Conservation (phyloP, 2,113 vertebrate species). For the Meleagris gallopavo region DNA sequence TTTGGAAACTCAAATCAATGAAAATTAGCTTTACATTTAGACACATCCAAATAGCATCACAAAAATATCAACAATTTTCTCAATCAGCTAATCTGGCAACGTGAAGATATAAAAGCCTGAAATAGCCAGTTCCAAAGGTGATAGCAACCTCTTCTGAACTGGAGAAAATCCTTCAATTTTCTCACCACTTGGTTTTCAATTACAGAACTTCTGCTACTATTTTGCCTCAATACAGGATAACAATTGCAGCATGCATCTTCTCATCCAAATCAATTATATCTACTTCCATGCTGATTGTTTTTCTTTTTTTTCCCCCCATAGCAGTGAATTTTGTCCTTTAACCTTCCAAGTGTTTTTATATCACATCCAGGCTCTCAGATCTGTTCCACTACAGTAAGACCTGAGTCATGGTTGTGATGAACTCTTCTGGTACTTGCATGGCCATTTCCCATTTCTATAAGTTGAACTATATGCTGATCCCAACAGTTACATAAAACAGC, state of each 20-base stretch:
- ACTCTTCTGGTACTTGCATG: background rate
- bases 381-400: background rate
- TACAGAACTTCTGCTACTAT: background rate
- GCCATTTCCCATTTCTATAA: background rate
- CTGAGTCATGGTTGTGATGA: background rate
- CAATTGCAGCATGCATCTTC: constrained; percentile 18
- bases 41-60: background rate
- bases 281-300: background rate
- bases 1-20: background rate
- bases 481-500: background rate
- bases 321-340: constrained; percentile 6
- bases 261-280: constrained; percentile 22
- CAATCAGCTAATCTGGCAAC: background rate
- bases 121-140: background rate
- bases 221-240: background rate
- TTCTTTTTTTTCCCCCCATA: background rate
- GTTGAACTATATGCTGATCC: background rate
- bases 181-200: constrained; percentile 42
- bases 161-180: constrained; percentile 12
- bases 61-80: background rate
- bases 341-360: background rate
- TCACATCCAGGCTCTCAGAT: background rate
- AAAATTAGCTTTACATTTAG: background rate
- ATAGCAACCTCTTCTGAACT: background rate
- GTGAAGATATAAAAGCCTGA: background rate